Base-by-base conservation (phyloP, 2,888 invertebrate genomes). In the Heliconius charithonia region DNA sequence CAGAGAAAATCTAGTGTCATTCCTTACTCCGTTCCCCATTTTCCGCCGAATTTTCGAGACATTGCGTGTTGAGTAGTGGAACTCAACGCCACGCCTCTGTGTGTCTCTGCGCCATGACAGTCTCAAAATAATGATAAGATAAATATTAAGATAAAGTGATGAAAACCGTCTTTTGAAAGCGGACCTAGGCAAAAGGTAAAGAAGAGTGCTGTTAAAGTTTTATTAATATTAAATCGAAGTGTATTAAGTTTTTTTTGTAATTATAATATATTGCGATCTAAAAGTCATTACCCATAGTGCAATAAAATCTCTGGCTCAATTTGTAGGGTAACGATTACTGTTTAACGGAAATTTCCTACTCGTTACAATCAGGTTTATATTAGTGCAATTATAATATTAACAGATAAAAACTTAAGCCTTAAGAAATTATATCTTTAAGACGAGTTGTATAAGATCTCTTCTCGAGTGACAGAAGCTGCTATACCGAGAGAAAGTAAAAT, bases 321-420 rank as follows among this genome's bases (percentile, higher is more conserved):
- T 51, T 70, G 27, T 27, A 56, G 12, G 29, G 29, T 29, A 56
- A 29, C 71, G 67, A 51, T 51, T 51, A 51, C 45, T 22, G 51
- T 51, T n/a, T 71, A 72, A 59, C 56, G 72, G 32, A 56, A 71
- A 59, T 32, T 72, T 72, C 56, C 32, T 37, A 59, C 25, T 72
- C 16, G 72, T 59, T 72, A 37, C 25, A 37, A 59, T 72, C 4
- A 32, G 59, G 7, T 16, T 59, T 59, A 59, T 37, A 59, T 37
- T 72, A 72, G n/a, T n/a, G 16, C 16, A 59, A 72, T 32, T 59
- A 72, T 37, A 59, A 16, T 32, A 25, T 59, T 72, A 72, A 4
- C 13, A 56, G 29, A 72, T 56, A 56, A 71, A 10, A 71, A 56
- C 7, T 56, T 56, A 71, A 71, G n/a, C n/a, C 51, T 71, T 56